phyloP scores from a whole-genome alignment of 2,113 vertebrate species.

The Sitta europaea region DNA sequence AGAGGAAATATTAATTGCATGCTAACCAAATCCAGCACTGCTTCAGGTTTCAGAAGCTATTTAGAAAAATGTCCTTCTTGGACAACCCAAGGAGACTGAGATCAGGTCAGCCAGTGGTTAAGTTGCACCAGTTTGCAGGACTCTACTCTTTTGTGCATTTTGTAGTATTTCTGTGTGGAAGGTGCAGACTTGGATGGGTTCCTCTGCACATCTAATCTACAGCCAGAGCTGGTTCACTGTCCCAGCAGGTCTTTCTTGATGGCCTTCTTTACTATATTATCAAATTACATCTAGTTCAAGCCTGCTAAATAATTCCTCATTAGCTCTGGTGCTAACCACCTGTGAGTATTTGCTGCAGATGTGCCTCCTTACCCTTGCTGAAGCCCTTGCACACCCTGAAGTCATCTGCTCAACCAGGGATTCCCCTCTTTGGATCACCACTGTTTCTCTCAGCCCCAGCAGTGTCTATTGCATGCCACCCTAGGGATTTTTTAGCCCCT shows the following conservation, averaged over 20 bases:
- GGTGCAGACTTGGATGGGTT: neutral
- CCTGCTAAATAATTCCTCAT: neutral
- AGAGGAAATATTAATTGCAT: neutral
- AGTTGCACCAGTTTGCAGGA: neutral
- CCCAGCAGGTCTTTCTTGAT: neutral
- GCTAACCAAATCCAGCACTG: neutral
- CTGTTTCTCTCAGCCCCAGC: neutral
- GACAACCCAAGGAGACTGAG: neutral
- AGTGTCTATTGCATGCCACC: neutral
- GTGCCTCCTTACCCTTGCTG: neutral
- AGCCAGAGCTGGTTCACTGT: neutral
- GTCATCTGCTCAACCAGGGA: fast-evolving
- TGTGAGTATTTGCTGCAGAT: neutral
- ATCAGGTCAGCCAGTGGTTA: neutral
- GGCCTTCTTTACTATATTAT: neutral
- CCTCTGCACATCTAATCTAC: neutral
- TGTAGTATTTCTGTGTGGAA: neutral
- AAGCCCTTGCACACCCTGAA: neutral
- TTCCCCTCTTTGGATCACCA: neutral
- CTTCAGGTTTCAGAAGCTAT: neutral
- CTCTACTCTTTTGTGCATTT: neutral
- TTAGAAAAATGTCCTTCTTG: neutral
- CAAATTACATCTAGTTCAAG: neutral
- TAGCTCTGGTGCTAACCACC: neutral
- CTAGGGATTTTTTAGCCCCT: neutral